Evolutionary conservation across 2,888 invertebrate species (phyloP), one percentile per base, ranked within the genome.

Genomic region (Heteropelma amictum): DNA sequence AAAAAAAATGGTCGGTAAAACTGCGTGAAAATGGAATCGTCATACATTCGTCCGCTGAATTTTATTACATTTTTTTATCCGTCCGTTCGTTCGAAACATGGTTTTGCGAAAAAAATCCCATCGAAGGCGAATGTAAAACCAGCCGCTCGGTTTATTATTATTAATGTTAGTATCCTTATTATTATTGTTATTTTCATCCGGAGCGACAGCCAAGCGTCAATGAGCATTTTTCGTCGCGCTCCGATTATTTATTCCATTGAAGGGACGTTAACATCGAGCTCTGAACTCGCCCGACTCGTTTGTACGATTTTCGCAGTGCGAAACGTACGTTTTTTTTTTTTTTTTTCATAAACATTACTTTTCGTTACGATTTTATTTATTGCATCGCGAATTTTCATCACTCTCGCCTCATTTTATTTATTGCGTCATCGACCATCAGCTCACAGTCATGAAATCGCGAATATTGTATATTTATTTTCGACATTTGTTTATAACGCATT

Each of bases 211-310:
- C n/a, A n/a, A n/a, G n/a, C n/a, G n/a, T n/a, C n/a, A n/a, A n/a
- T n/a, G n/a, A n/a, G n/a, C 53, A 79, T 83, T 0, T 14, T 42
- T 33, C 38, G 26, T 76, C 38, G 65, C 54, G 49, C 54, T 23
- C 17, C 33, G 63, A 51, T 54, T 76, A 76, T 76, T 76, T 76
- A 76, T 76, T 72, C 54, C 72, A 72, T 72, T 8, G 1, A n/a
- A 33, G 7, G 26, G 26, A 38, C 10, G 3, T 68, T 49, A n/a
- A n/a, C n/a, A 19, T 21, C 19, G 12, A 6, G 28, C 61, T 4
- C 60, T 56, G 45, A 19, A 56, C 33, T 14, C 21, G 14, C 23
- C 28, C 47, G 23, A 14, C 45, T 2, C 23, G 35, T 2, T 26
- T 38, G 10, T 33, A 40, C n/a, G n/a, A n/a, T n/a, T n/a, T n/a